Base-by-base conservation (phyloP, 1,140 invertebrate species). In the Nomia melanderi region DNA sequence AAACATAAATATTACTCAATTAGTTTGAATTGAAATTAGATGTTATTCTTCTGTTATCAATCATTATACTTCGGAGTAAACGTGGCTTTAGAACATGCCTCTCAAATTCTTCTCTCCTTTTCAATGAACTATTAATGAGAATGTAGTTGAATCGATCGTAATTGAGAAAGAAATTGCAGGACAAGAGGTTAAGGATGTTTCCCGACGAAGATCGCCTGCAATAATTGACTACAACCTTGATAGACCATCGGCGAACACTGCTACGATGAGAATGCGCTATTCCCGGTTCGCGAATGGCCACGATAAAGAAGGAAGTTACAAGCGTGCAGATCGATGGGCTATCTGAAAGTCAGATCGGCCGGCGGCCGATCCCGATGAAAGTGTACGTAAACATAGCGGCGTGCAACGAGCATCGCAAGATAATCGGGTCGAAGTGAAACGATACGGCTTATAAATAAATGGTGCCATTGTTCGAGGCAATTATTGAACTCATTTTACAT, bases 391-490 rank as follows among this genome's bases (percentile, higher is more conserved):
- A 83, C 44, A 74, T 39, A 69, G 8, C 41, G 41, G 27, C 54
- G 17, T 54, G 53, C 44, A 7, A 4, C 44, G 33, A 9, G 31
- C 29, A 50, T 14, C 31, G 69, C 11, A 62, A 69, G 66, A 75
- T 74, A 71, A 82, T 78, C 65, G 8, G n/a, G 2, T 0, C 29
- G 57, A 17, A 29, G 31, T 20, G 25, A 64, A 78, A 39, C 50
- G 57, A 79, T 75, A 44, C 27, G 41, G 25, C 60, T 53, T 39
- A 72, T 78, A 71, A 59, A 67, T 63, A 70, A 41, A 56, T 47
- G n/a, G 29, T 25, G 69, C 25, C 67, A 64, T 81, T 83, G 56
- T 82, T 78, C 77, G 20, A 29, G 23, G 53, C 62, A 29, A 81
- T 83, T 65, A 57, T 57, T 41, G 39, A 79, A 75, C 33, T 60